Evolutionary conservation across 1,140 invertebrate genomes (phyloP).

Genomic region (Pomacea maculata): DNA sequence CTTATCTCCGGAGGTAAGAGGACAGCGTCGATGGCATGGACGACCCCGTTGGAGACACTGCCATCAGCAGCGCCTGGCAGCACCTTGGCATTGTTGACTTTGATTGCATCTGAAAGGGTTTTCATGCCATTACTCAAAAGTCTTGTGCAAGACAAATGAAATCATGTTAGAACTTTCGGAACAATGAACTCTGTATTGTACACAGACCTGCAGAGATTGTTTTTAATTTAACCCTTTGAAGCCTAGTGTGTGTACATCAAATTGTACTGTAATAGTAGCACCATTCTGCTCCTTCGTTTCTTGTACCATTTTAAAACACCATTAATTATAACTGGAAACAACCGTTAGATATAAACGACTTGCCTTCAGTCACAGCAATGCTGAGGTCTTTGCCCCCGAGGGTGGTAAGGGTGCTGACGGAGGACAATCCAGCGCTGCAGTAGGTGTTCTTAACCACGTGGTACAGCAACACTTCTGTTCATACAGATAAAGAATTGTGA

Average conservation of each 20-base stretch:
- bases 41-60: conserved; percentile 62
- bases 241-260: no score
- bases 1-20: conserved; percentile 55
- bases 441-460: conserved; percentile 35
- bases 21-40: conserved; percentile 65
- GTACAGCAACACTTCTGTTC: conserved; percentile 38
- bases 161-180: no score
- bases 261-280: no score
- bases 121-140: no score
- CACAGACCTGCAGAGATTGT: no score
- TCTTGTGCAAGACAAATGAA: no score
- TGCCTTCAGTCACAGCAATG: conserved; percentile 23
- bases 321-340: no score
- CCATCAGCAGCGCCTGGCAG: conserved; percentile 41
- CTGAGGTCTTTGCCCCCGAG: conserved; percentile 24
- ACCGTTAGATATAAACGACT: not conserved
- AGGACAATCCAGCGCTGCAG: conserved; percentile 40
- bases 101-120: not conserved
- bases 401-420: conserved; percentile 29
- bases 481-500: no score
- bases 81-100: not conserved
- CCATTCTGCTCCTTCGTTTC: no score
- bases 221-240: no score
- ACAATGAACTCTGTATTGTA: no score
- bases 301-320: no score